These are phyloP conservation scores for Apeira syringaria DNA, from an alignment of 2,888 invertebrate genomes.

Conservation along the genomic window DNA sequence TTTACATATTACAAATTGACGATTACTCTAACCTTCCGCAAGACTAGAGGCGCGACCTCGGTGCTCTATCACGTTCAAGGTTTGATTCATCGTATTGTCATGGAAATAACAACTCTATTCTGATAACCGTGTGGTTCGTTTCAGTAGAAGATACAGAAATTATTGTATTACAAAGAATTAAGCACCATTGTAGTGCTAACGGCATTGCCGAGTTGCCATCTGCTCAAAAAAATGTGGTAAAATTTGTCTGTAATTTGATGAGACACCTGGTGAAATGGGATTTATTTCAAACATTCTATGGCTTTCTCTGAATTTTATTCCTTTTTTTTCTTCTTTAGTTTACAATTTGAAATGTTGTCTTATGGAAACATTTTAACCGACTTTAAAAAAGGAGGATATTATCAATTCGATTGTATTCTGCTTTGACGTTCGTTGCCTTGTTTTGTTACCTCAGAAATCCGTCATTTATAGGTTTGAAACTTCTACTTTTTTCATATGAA, in stretches of 20 bases:
- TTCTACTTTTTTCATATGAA: too few species aligned
- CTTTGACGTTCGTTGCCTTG: too few species aligned
- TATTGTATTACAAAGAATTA: slow-evolving; percentile 17
- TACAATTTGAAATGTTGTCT: too few species aligned
- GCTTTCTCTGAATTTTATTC: too few species aligned
- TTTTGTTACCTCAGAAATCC: too few species aligned
- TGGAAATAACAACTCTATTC: slow-evolving; percentile 30
- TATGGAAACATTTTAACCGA: too few species aligned
- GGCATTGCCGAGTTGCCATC: slow-evolving; percentile 26
- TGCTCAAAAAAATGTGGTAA: slow-evolving; percentile 18
- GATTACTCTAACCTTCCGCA: slow-evolving; percentile 56
- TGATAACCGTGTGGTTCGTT: slow-evolving; percentile 14
- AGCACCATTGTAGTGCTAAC: slow-evolving; percentile 22
- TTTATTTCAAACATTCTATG: too few species aligned
- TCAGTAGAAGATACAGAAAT: slow-evolving; percentile 16
- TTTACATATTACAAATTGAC: slow-evolving; percentile 19
- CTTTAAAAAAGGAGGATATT: too few species aligned
- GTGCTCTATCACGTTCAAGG: slow-evolving; percentile 71
- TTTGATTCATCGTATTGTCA: slow-evolving; percentile 42
- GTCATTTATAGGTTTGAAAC: too few species aligned
- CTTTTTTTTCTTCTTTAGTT: too few species aligned
- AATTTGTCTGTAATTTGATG: slow-evolving; percentile 6
- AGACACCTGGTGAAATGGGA: slow-evolving; percentile 9
- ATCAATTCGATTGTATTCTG: too few species aligned
- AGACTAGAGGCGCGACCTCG: slow-evolving; percentile 56